Base-by-base conservation (phyloP, 2,888 invertebrate species). In the Neoascia interrupta region DNA sequence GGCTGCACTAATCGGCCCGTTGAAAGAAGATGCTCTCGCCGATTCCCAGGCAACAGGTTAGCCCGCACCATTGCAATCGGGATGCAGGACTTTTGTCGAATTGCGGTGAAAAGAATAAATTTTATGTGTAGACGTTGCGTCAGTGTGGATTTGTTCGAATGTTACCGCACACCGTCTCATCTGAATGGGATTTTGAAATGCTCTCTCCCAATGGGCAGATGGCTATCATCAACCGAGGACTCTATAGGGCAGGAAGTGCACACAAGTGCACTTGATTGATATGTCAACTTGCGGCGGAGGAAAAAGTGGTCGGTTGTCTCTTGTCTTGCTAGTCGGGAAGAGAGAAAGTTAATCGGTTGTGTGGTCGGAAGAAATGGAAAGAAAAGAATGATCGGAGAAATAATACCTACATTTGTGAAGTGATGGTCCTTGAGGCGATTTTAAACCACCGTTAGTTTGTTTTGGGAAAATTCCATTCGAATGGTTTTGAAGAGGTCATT, bases 221-320 rank as follows among this genome's bases (percentile, higher is more conserved):
- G 79, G 79, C 61, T 36, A 79, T 79, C 72, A 54, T 49, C 37
- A 28, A 31, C 28, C 13, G 19, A 69, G 37, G 36, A 72, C 37
- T 60, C 49, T 28, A 43, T 11, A 18, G 16, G 41, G 36, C 70
- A 64, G 64, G 72, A 61, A 66, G 56, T 54, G 64, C 21, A 61
- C 61, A 68, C 69, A 68, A 79, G 61, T 73, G 49, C 79, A 43
- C 73, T 73, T 79, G 79, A 79, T 79, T 79, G 73, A 79, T 79
- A 73, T 68, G 79, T 79, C 72, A 73, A 76, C 64, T 64, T 43
- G 41, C 31, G 41, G 37, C 15, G 15, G 47, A 58, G 51, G 37
- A 58, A 53, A 64, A 49, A 66, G 60, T 61, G 49, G 56, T 41
- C 28, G 10, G 39, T 1, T 8, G 34, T 15, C 1, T 34, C 39